Percentiles rank a stretch among this genome's conserved stretches.
Conservation (phyloP, 2,113 vertebrate genomes). For the Notothenia coriiceps region DNA sequence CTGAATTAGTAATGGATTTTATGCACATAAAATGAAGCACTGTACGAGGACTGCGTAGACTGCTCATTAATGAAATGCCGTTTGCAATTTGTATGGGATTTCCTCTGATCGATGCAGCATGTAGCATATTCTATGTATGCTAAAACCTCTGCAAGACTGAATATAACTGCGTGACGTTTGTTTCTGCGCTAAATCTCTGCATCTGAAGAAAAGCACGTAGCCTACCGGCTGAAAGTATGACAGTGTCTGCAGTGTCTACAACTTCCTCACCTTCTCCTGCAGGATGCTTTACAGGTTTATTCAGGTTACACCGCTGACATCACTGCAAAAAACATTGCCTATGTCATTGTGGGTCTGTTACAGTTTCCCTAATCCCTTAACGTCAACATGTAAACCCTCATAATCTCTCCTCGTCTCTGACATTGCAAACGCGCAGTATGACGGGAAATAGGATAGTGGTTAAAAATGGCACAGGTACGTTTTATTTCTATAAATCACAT, state of each 20-base stretch:
- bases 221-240: neutral
- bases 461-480: neutral
- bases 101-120: neutral
- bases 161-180: neutral
- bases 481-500: constrained; percentile 7
- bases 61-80: neutral
- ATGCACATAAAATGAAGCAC: neutral
- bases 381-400: constrained; percentile 67
- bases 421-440: neutral
- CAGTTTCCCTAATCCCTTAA: constrained; percentile 65
- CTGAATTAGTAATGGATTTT: neutral
- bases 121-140: neutral
- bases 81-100: neutral
- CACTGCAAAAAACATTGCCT: constrained; percentile 9
- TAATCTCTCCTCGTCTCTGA: constrained; percentile 63
- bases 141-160: neutral
- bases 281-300: constrained; percentile 7
- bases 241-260: neutral
- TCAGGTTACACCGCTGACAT: constrained; percentile 21
- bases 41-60: neutral
- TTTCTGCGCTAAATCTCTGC: neutral
- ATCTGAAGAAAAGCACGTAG: constrained; percentile 8
- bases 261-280: constrained; percentile 50
- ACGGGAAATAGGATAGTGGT: neutral
- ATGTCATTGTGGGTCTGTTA: constrained; percentile 32